Percentiles rank a stretch among this genome's conserved stretches.
phyloP scores from a whole-genome alignment of 2,888 invertebrate species.

The Furcula furcula region DNA sequence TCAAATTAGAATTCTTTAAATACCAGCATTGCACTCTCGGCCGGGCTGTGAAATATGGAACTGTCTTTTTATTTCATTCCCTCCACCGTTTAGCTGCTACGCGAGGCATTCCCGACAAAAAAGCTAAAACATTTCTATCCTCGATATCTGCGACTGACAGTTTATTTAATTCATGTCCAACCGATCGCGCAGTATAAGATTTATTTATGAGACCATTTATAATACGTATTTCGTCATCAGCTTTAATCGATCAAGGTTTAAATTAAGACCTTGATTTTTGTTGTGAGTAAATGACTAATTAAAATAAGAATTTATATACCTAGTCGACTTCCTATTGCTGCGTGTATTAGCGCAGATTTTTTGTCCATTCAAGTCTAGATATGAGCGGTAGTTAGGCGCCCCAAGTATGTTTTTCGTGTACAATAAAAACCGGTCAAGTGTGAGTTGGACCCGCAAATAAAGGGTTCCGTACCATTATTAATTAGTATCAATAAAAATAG shows the following conservation, averaged over 20 bases:
- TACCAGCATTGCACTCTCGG: slow-evolving; percentile 41
- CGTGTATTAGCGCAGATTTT: background rate
- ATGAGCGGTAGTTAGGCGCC: background rate
- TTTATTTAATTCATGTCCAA: slow-evolving; percentile 31
- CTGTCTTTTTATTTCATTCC: slow-evolving; percentile 36
- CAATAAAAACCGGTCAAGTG: no score
- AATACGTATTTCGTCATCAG: slow-evolving; percentile 5
- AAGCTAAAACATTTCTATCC: slow-evolving; percentile 16
- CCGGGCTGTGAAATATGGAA: slow-evolving; percentile 48
- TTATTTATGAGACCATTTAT: slow-evolving; percentile 8
- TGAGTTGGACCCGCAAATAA: no score
- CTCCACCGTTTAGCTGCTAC: slow-evolving; percentile 19
- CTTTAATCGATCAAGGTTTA: slow-evolving; percentile 3
- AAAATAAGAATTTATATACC: slow-evolving; percentile 21
- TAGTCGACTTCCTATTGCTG: slow-evolving; percentile 19
- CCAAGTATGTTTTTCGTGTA: slow-evolving; percentile 11
- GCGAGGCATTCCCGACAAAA: slow-evolving; percentile 24
- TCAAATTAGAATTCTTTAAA: slow-evolving; percentile 65
- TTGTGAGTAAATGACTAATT: slow-evolving; percentile 11
- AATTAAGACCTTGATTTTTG: slow-evolving; percentile 2
- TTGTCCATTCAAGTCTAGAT: background rate
- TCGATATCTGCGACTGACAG: slow-evolving; percentile 27
- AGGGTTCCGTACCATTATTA: no score
- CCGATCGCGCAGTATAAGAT: slow-evolving; percentile 18
- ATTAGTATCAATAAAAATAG: no score